Base-by-base conservation (phyloP, 92 coral and sea anemone species). In the Bergia sp. region DNA sequence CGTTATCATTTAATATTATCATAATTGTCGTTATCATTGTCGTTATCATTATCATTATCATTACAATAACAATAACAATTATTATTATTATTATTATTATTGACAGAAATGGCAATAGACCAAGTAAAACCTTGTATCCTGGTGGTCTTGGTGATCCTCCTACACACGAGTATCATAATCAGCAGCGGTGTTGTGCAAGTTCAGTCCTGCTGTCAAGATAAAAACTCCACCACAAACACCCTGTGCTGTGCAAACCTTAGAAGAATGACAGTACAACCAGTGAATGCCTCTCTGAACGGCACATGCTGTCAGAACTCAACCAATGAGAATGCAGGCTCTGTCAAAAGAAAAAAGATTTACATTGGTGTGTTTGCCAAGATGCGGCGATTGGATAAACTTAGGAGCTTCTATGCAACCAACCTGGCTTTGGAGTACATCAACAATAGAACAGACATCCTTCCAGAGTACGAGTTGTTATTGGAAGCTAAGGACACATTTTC, bases 401-500 rank as follows among this genome's bases (percentile, higher is more conserved):
- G 45, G 47, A 72, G 78, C 16, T 84, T 67, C 37, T 71, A 42
- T 71, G 64, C 87, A 23, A 84, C 77, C 65, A 84, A 84, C 15
- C 77, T 84, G 50, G 87, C 87, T 84, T 40, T 84, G 77, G 61
- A 84, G n/a, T 71, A 69, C 64, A 84, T 84, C 79, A 84, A 84
- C 64, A 84, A 71, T 66, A 84, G 87, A 84, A 71, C 87, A 69
- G 87, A 84, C 61, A 71, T 84, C 78, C 87, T 84, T 2, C 87
- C 87, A 71, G 77, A 71, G 42, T 83, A 83, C 42, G 87, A 84
- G 50, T 38, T 84, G 58, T 7, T 84, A 44, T 8, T 84, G 42
- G 87, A 84, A 36, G 61, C 87, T 8, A 44, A 37, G 87, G 87
- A 84, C 78, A 84, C 87, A 5, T 84, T 4, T 36, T 71, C 87